Conservation (phyloP, 2,888 invertebrate species). For the Lutraria lutraria region DNA sequence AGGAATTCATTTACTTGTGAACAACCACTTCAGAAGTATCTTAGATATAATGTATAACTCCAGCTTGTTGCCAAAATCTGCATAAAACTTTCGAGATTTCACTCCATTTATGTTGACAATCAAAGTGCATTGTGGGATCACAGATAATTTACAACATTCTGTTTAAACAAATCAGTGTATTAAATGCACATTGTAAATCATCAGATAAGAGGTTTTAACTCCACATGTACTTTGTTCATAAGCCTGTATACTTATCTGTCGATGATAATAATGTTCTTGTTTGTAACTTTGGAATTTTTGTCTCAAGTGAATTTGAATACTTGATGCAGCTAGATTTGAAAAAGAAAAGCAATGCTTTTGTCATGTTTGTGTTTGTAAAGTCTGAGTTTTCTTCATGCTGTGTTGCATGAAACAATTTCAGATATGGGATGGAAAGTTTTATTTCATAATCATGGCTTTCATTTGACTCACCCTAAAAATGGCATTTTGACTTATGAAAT, state of each 20-base stretch:
- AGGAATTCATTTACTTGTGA: not conserved
- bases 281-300: slow-evolving; percentile 9
- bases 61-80: not conserved
- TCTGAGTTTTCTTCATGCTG: too few species aligned
- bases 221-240: not conserved
- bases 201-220: slow-evolving; percentile 15
- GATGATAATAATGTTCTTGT: not conserved
- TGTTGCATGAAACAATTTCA: too few species aligned
- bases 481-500: too few species aligned
- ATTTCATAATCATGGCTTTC: too few species aligned
- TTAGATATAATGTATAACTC: not conserved
- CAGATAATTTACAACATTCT: slow-evolving; percentile 20
- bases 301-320: not conserved
- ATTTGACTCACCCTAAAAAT: too few species aligned
- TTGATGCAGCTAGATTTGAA: too few species aligned
- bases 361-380: too few species aligned
- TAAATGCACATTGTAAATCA: slow-evolving; percentile 45
- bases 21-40: not conserved
- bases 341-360: too few species aligned
- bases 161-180: slow-evolving; percentile 30
- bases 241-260: not conserved
- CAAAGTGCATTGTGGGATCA: slow-evolving; percentile 13
- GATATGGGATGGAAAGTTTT: too few species aligned
- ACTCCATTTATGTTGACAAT: not conserved
- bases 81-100: slow-evolving; percentile 5